phyloP scores from a whole-genome alignment of 2,888 invertebrate genomes.

The Athalia circularis region DNA sequence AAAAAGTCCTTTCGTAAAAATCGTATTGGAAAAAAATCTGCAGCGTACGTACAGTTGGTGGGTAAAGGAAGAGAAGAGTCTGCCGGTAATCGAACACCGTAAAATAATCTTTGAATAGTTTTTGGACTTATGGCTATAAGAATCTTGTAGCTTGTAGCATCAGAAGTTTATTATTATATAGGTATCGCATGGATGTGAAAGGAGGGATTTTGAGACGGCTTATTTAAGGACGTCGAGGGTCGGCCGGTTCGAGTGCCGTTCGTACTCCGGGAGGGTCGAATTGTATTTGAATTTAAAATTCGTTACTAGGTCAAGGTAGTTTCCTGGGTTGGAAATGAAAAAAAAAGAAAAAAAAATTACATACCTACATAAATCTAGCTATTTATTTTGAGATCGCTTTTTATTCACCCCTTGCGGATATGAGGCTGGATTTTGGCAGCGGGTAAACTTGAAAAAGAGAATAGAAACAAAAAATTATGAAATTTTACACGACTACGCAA shows the following conservation, averaged over 20 bases:
- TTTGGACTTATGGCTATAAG: constrained; percentile 16
- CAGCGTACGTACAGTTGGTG: background rate
- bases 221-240: constrained; percentile 53
- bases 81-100: background rate
- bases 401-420: background rate
- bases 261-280: constrained; percentile 19
- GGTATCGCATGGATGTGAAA: constrained; percentile 46
- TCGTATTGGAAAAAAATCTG: no score
- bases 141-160: background rate
- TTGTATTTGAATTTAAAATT: constrained; percentile 41
- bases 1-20: no score
- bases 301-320: constrained; percentile 42
- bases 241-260: background rate
- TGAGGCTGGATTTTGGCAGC: background rate
- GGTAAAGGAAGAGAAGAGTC: no score
- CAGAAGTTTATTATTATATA: constrained; percentile 38
- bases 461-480: background rate
- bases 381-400: background rate
- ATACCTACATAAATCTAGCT: background rate
- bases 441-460: background rate
- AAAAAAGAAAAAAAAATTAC: background rate
- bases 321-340: constrained; percentile 12
- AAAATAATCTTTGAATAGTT: background rate
- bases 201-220: constrained; percentile 53
- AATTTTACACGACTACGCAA: background rate